Evolutionary conservation across 1,140 invertebrate species (phyloP).

Genomic region (Anastrepha ludens): DNA sequence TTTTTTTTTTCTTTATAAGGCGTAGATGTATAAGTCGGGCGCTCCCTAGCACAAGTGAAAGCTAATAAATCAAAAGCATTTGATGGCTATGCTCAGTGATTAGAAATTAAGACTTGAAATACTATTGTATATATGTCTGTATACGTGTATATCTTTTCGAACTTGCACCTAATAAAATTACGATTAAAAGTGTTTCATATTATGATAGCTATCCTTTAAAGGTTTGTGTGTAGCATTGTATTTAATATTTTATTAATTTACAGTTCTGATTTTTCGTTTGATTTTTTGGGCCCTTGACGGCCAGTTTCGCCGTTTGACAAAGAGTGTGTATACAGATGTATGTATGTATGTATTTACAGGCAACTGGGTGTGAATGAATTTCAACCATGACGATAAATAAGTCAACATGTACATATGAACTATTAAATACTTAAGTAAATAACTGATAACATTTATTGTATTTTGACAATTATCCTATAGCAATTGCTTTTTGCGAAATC

Average conservation of each 20-base stretch:
- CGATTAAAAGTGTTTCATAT: neutral
- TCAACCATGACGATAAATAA: neutral
- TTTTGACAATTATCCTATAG: conserved; percentile 14
- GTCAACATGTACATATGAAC: neutral
- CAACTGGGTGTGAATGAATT: neutral
- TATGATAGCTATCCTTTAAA: neutral
- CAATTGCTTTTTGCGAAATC: conserved; percentile 26
- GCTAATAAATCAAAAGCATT: too few relatives aligned
- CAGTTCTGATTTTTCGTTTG: conserved; percentile 1
- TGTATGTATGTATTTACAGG: neutral
- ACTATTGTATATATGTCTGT: too few relatives aligned
- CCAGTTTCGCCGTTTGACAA: neutral
- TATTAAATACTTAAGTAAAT: conserved; percentile 19
- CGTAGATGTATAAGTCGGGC: too few relatives aligned
- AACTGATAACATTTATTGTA: conserved; percentile 30
- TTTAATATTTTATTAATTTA: conserved; percentile 35
- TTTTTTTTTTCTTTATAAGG: too few relatives aligned
- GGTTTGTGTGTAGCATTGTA: neutral
- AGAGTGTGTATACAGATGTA: neutral
- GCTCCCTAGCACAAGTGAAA: too few relatives aligned
- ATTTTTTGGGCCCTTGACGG: neutral
- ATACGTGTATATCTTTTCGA: too few relatives aligned
- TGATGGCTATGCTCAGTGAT: neutral
- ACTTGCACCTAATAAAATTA: neutral
- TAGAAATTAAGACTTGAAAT: neutral